A percentile compares a stretch with the other conserved stretches of the same genome.
phyloP scores from a whole-genome alignment of 2,113 vertebrate species.

The Podarcis cretensis region DNA sequence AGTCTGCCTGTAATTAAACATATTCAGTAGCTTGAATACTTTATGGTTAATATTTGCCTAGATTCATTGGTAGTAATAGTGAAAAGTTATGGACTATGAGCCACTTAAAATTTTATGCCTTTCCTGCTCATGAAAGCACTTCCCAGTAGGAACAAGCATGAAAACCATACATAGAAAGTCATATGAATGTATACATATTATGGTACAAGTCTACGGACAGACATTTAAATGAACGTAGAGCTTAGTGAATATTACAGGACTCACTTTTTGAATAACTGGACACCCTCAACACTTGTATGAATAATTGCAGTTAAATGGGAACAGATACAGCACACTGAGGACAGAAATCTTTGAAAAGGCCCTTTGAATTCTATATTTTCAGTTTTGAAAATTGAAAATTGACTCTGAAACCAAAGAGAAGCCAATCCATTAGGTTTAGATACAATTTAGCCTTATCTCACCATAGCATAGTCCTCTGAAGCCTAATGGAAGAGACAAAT shows the following conservation, averaged over 20 bases:
- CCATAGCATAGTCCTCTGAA: not conserved
- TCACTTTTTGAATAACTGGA: not conserved
- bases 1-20: conserved; percentile 43
- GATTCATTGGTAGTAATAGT: conserved; percentile 2
- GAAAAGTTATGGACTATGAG: not conserved
- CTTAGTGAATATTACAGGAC: not conserved
- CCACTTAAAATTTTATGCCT: not conserved
- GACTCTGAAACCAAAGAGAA: not conserved
- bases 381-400: not conserved
- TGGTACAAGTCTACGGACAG: not conserved
- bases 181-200: not conserved
- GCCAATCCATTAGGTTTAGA: not conserved
- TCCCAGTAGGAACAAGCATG: not conserved
- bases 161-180: not conserved
- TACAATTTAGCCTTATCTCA: not conserved
- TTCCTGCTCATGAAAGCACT: not conserved
- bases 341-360: not conserved
- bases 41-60: conserved; percentile 6
- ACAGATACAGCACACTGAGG: not conserved
- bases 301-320: not conserved
- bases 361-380: too few relatives aligned
- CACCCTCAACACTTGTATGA: not conserved
- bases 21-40: fast-evolving
- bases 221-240: not conserved
- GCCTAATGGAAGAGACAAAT: not conserved